phyloP scores from a whole-genome alignment of 1,140 invertebrate genomes.

The Zaprionus lachaisei region DNA sequence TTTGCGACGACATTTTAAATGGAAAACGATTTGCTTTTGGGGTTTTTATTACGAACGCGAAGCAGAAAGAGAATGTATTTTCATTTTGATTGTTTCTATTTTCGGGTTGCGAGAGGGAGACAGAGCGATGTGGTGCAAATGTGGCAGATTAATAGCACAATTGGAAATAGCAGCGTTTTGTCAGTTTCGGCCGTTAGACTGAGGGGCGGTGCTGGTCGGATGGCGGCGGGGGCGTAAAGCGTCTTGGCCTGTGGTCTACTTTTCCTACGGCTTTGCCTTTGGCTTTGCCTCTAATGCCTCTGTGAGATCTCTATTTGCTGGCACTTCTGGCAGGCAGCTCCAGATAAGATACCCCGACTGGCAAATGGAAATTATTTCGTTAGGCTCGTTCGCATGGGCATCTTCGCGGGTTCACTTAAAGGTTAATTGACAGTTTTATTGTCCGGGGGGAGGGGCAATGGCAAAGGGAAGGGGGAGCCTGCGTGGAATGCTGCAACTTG shows the following conservation, averaged over 20 bases:
- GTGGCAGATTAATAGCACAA: slow-evolving; percentile 84
- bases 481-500: slow-evolving; percentile 21
- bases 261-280: slow-evolving; percentile 28
- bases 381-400: slow-evolving; percentile 37
- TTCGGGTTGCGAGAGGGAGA: slow-evolving; percentile 57
- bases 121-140: slow-evolving; percentile 74
- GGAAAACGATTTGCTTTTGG: slow-evolving; percentile 84
- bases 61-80: slow-evolving; percentile 80
- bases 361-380: slow-evolving; percentile 73
- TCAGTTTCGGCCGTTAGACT: slow-evolving; percentile 74
- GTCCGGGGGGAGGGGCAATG: background rate
- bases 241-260: slow-evolving; percentile 46
- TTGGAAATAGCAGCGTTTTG: slow-evolving; percentile 81
- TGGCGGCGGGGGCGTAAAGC: background rate
- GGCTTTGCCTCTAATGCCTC: slow-evolving; percentile 39
- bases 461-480: background rate
- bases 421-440: slow-evolving; percentile 79
- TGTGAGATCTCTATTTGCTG: slow-evolving; percentile 67
- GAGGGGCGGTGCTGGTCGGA: background rate
- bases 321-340: slow-evolving; percentile 58
- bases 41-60: slow-evolving; percentile 74
- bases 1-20: slow-evolving; percentile 84
- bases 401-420: slow-evolving; percentile 60
- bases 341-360: slow-evolving; percentile 53
- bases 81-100: slow-evolving; percentile 82